Base-by-base conservation (phyloP, 2,888 invertebrate genomes). In the Endotricha flammealis region DNA sequence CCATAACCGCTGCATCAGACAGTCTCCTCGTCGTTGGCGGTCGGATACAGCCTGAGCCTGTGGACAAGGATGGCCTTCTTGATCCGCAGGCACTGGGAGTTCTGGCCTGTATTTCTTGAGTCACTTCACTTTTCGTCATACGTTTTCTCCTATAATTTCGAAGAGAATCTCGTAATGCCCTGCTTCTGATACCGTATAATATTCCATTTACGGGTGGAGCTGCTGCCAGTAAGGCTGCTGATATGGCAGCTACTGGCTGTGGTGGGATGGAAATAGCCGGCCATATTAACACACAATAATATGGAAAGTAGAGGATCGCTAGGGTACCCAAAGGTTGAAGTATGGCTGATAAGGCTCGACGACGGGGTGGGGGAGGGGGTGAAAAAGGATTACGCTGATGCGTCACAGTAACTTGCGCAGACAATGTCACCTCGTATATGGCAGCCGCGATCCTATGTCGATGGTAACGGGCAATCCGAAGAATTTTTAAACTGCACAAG, bases 371-470 rank as follows among this genome's bases (percentile, higher is more conserved):
- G 1, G 91, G 90, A 14, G 92, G 92, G 29, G 92, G 88, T 45
- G 91, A 90, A 66, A 94, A 93, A 5, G 94, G 94, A 60, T 94
- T 94, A 46, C 93, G 85, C 66, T 94, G 94, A 61, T 93, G 93
- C 0, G 93, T 94, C 53, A 94, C 93, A 31, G 93, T 93, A 47
- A 94, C 94, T 79, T 95, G 94, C 0, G 94, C 94, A 5, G 93
- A 93, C 33, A 95, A 71, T 0, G 94, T 94, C 25, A 94, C 94
- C 83, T 95, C 94, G 76, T 93, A 94, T 49, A 95, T 93, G 12
- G 95, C 94, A 29, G 94, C 93, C 14, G 94, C 94, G 50, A 95
- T 95, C 40, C 94, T 89, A 65, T 95, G 94, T 4, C 94, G 89
- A 61, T 95, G 95, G 67, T 94, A 93, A 1, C 91, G 80, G 5